Percentiles rank a stretch among this genome's conserved stretches.
Evolutionary conservation across 2,888 invertebrate species (phyloP).

Genomic region (Incurvaria masculella): DNA sequence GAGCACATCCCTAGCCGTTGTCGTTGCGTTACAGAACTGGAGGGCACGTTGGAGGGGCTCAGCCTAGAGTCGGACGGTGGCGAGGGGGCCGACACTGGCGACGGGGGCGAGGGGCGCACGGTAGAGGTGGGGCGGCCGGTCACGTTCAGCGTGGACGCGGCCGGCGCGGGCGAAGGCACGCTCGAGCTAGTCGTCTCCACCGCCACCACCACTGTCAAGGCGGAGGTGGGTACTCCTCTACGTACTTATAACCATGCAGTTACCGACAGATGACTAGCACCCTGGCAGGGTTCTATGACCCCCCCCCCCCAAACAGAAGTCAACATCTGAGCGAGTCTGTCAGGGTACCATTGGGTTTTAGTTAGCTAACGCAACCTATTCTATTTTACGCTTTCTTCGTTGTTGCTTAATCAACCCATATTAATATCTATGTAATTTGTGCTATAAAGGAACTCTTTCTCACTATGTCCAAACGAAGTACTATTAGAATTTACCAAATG

Average conservation of each 20-base stretch:
- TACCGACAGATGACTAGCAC: neutral
- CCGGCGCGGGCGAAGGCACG: constrained; percentile 92
- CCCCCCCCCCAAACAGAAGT: neutral
- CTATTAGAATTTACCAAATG: too few species aligned
- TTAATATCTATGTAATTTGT: too few species aligned
- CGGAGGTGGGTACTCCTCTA: constrained; percentile 65
- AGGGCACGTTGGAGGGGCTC: constrained; percentile 48
- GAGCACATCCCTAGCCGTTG: too few species aligned
- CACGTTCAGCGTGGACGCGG: constrained; percentile 92
- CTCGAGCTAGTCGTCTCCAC: constrained; percentile 90
- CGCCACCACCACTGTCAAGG: constrained; percentile 82
- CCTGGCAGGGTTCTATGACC: neutral
- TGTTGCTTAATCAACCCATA: too few species aligned
- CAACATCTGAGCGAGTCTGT: too few species aligned
- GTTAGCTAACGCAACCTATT: too few species aligned
- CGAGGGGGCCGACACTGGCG: constrained; percentile 35
- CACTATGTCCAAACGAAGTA: too few species aligned
- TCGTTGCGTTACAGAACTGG: too few species aligned
- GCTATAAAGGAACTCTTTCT: too few species aligned
- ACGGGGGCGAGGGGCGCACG: constrained; percentile 27
- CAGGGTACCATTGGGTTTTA: too few species aligned
- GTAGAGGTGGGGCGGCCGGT: constrained; percentile 79
- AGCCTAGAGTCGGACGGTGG: constrained; percentile 28
- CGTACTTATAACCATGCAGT: neutral
- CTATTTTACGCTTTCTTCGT: too few species aligned